Base-by-base conservation (phyloP, 2,797 vertebrate genomes). In the Eidolon dupreanum region DNA sequence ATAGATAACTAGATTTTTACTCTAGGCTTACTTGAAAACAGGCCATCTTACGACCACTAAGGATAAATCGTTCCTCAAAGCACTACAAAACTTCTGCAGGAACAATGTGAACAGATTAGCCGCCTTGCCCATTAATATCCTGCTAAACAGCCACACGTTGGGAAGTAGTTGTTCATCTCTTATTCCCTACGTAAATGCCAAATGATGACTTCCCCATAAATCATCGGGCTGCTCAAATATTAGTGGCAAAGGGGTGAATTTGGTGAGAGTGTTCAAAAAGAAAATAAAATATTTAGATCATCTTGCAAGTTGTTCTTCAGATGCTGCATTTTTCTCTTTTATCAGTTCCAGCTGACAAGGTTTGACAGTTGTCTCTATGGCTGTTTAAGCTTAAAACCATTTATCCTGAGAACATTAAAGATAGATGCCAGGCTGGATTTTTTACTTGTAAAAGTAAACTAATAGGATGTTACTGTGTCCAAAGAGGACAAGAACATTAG, bases 21-120 rank as follows among this genome's bases (percentile, higher is more conserved):
- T 97, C 84, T 83, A 90, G 93, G 93, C 94, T 95, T 97, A 92
- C 96, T 95, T 97, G 97, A 94, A 93, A 43, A 88, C 24, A 88
- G 95, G 93, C 88, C 95, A 88, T 94, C 97, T 97, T 94, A 66
- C 85, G 96, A 97, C 93, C 46, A 94, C 95, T 96, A 93, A 98
- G 95, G 97, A 98, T 96, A 96, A 98, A 98, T 93, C 55, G 97
- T 96, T 97, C 97, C 97, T 97, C 8, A 86, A 97, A 96, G 97
- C 89, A 88, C 91, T 93, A 95, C 97, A 97, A 98, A 98, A 96
- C 75, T 97, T 98, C 95, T 2, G 0, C 92, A 88, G 97, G 95
- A 97, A 98, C 98, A 97, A 95, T 88, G 92, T 95, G 98, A 98
- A 98, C 96, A 96, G 94, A 98, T 97, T 96, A 98, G 98, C 77